These are phyloP conservation scores for Tor tambroides DNA, from an alignment of 2,113 vertebrate species.

Conservation along the genomic window DNA sequence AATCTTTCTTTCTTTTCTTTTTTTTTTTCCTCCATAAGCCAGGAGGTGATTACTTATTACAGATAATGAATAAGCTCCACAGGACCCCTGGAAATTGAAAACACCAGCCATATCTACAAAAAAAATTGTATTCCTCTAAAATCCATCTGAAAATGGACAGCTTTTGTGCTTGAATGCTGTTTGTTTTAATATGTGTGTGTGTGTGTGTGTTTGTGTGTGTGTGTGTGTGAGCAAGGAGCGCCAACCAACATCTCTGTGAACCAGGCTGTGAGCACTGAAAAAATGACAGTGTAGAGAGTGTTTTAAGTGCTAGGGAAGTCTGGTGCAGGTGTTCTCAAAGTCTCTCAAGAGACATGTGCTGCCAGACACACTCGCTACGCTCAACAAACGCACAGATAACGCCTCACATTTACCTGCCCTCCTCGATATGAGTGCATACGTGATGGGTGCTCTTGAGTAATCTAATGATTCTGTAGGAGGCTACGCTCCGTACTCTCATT, in stretches of 20 bases:
- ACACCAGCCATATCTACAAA: background rate
- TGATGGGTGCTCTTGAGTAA: background rate
- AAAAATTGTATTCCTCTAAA: background rate
- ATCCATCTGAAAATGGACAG: conserved; percentile 3
- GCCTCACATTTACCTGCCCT: background rate
- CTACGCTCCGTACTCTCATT: conserved; percentile 20
- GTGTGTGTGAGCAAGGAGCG: background rate
- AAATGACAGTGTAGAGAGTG: conserved; percentile 13
- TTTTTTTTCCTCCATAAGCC: background rate
- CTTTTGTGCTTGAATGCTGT: conserved; percentile 18
- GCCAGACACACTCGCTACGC: conserved; percentile 31
- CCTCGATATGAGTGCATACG: background rate
- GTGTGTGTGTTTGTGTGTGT: conserved; percentile 10
- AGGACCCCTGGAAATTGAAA: conserved; percentile 23
- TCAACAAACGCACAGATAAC: conserved; percentile 15
- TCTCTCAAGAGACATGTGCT: conserved; percentile 17
- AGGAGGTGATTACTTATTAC: conserved; percentile 32
- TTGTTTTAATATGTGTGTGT: conserved; percentile 27
- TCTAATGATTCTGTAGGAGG: conserved; percentile 7
- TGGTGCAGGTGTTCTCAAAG: conserved; percentile 36
- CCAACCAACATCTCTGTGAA: conserved; percentile 43
- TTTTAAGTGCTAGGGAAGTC: conserved; percentile 26
- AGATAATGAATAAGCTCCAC: conserved; percentile 45
- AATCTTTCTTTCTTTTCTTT: conserved; percentile 4
- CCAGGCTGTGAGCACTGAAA: conserved; percentile 37